phyloP scores from a whole-genome alignment of 2,113 vertebrate genomes.

The Brachypteracias leptosomus region DNA sequence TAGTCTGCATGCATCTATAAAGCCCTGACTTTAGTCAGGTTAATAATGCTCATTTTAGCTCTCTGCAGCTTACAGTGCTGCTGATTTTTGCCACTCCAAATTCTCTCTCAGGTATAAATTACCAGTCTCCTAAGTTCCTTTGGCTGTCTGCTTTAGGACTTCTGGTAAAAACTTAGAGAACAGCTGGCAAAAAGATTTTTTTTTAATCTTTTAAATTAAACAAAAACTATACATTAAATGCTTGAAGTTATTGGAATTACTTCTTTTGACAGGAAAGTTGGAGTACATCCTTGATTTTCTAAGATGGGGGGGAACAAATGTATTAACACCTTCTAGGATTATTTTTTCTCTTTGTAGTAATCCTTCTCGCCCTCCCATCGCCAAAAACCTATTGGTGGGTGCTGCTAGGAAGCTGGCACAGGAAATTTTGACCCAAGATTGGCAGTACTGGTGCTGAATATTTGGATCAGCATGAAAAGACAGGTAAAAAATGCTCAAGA shows the following conservation, averaged over 20 bases:
- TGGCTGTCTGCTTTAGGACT: background rate
- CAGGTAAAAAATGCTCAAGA: background rate
- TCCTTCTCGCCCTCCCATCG: accelerated
- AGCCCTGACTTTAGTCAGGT: background rate
- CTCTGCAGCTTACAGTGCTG: background rate
- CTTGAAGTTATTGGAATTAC: conserved; percentile 19
- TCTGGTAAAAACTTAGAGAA: background rate
- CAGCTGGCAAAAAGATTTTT: background rate
- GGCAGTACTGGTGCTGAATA: background rate
- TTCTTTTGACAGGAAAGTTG: conserved; percentile 3
- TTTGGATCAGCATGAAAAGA: background rate
- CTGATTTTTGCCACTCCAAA: background rate
- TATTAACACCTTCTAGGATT: background rate
- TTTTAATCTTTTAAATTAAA: background rate
- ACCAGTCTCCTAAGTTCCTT: background rate
- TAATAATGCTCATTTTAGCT: background rate
- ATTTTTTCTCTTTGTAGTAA: background rate
- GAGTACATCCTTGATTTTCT: background rate
- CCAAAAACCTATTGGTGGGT: background rate
- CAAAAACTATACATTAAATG: background rate
- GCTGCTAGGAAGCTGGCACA: background rate
- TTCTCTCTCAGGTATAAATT: background rate
- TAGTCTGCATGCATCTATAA: background rate
- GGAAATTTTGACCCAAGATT: background rate
- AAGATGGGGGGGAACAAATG: background rate